Base-by-base conservation (phyloP, 2,888 invertebrate species). In the Metopia argyrocephala region DNA sequence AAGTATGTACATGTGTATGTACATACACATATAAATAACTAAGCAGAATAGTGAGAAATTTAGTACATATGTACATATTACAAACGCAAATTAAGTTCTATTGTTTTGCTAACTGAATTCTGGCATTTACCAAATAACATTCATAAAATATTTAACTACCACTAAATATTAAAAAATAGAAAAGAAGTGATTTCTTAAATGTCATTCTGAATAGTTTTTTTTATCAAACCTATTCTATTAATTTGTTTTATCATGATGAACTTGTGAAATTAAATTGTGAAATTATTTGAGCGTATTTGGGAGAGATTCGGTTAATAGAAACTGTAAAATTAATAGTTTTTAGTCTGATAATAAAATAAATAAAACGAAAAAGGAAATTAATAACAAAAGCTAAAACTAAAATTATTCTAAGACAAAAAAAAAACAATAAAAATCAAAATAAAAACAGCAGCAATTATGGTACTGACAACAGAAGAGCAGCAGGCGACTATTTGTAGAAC, bases 381-480 rank as follows among this genome's bases (percentile, higher is more conserved):
- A 64, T 18, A 28, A 18, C 64, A 54, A 12, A 45, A 57, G 57
- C 28, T 46, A 45, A 18, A n/a, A 57, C 38, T 23, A 69, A 21
- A 27, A 59, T 57, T 45, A 57, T 21, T 48, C n/a, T 23, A 62
- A 45, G 25, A 38, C 27, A 31, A 38, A 15, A 38, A 64, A 65
- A 31, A 45, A 69, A 73, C 18, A 62, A 46, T 15, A 54, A 56
- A 9, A 65, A 45, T 54, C 23, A 45, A 50, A 45, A 56, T 5
- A 59, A 18, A 52, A 45, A 71, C 57, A 59, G 45, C 76, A 57
- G 20, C 52, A 62, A 54, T 78, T 66, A 86, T 86, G 86, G 76
- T 85, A 79, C 76, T 85, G 78, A 83, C 75, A 79, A 75, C 83
- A 75, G 82, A 82, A 38, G 15, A 38, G 38, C 38, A 38, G 59